phyloP scores from a whole-genome alignment of 2,888 invertebrate genomes.

The Drosophila lutescens region DNA sequence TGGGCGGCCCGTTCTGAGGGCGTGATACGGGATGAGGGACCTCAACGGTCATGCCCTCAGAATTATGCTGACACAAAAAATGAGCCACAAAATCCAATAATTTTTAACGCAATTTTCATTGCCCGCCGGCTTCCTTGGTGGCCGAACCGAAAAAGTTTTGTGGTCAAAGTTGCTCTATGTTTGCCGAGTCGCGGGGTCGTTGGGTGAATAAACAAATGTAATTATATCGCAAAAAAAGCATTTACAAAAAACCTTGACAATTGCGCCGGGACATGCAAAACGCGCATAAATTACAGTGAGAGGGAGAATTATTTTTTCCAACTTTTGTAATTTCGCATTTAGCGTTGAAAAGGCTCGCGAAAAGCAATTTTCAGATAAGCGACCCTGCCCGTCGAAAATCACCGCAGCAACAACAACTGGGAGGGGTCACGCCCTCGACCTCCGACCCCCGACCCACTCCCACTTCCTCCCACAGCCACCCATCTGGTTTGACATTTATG shows the following conservation, averaged over 20 bases:
- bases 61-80: slow-evolving; percentile 56
- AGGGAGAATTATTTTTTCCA: slow-evolving; percentile 47
- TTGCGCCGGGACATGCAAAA: slow-evolving; percentile 81
- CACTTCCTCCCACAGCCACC: slow-evolving; percentile 27
- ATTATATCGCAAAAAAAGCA: slow-evolving; percentile 64
- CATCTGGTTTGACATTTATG: slow-evolving; percentile 72
- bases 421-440: slow-evolving; percentile 17
- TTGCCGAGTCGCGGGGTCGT: slow-evolving; percentile 1
- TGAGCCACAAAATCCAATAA: slow-evolving; percentile 45
- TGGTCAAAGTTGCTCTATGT: slow-evolving; percentile 23
- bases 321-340: slow-evolving; percentile 62
- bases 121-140: slow-evolving; percentile 36
- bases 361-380: slow-evolving; percentile 67
- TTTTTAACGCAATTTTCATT: slow-evolving; percentile 38
- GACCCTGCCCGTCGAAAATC: slow-evolving; percentile 22
- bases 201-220: slow-evolving; percentile 53
- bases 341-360: slow-evolving; percentile 50
- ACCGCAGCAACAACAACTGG: slow-evolving; percentile 22
- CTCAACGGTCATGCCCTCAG: slow-evolving; percentile 43
- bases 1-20: slow-evolving; percentile 17
- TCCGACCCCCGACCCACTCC: not conserved
- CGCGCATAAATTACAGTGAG: slow-evolving; percentile 76
- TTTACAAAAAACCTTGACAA: slow-evolving; percentile 78
- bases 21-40: slow-evolving; percentile 11
- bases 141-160: slow-evolving; percentile 43